Base-by-base conservation (phyloP, 2,888 invertebrate genomes). In the Anthophora plumipes region DNA sequence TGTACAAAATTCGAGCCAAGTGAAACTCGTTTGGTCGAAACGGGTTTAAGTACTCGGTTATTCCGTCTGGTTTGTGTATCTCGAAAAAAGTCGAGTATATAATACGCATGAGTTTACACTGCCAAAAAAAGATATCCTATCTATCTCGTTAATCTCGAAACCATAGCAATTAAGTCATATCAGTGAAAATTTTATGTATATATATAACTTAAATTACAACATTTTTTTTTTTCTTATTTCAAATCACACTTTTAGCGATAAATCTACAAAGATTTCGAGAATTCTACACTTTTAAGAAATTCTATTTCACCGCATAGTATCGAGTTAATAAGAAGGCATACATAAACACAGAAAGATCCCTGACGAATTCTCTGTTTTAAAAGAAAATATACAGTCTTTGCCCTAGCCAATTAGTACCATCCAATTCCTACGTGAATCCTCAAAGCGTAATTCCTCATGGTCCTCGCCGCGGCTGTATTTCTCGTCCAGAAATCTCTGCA, bases 401-500 rank as follows among this genome's bases (percentile, higher is more conserved):
- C 6, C 31, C 59, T 12, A 46, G 52, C 66, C 52, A 75, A 77
- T 77, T 76, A 76, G 76, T 39, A 60, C 59, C 54, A 39, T 9
- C 55, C 46, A 54, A 11, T 43, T 9, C 39, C 20, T 52, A 17
- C 20, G 73, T 52, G 67, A 41, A 52, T 67, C 57, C 60, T 64
- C 64, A 25, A 64, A 39, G 37, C 31, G 52, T 67, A 85, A 84
- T 81, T 59, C 31, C 71, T 66, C 54, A 31, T 20, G 66, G 74
- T 41, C 41, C 48, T 9, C 25, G 9, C 22, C 9, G 60, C 43
- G 17, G 22, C 0, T 54, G 69, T 57, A 54, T 61, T 77, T 74
- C 82, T 73, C 75, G 39, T 39, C 46, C 25, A n/a, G 60, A 79
- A 84, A 85, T 84, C 76, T 74, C 64, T 48, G 70, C 61, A 31